These are phyloP conservation scores for Butastur rufipennis DNA, from an alignment of 2,113 vertebrate genomes.

Conservation along the genomic window DNA sequence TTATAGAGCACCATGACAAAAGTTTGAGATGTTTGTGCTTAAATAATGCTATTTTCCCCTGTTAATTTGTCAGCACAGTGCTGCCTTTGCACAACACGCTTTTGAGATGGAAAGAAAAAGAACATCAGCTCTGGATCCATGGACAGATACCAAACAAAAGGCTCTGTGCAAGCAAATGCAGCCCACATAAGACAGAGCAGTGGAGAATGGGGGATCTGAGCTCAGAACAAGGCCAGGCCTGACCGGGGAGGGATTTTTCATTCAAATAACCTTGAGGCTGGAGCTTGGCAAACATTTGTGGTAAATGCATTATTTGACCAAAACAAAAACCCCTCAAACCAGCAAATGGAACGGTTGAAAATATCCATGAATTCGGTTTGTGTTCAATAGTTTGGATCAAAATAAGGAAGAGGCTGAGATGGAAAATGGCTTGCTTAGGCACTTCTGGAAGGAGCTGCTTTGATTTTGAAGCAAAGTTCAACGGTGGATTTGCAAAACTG, in stretches of 20 bases:
- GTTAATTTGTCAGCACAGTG: constrained; percentile 42
- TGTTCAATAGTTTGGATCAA: not conserved
- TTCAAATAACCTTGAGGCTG: not conserved
- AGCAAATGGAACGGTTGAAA: not conserved
- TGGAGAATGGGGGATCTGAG: not conserved
- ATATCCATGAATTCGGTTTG: not conserved
- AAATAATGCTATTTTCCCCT: constrained; percentile 33
- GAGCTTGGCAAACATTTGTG: not conserved
- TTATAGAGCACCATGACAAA: constrained; percentile 51
- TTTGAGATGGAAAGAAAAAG: constrained; percentile 30
- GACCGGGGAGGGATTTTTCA: not conserved
- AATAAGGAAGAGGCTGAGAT: not conserved
- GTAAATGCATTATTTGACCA: not conserved
- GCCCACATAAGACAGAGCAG: not conserved
- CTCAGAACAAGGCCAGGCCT: not conserved
- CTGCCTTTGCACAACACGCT: not conserved
- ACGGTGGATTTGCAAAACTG: not conserved
- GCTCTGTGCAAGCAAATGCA: not conserved
- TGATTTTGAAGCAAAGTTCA: not conserved
- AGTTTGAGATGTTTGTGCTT: constrained; percentile 48
- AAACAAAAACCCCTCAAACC: not conserved
- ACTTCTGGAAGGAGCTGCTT: not conserved
- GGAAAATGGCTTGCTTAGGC: not conserved
- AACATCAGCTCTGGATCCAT: not conserved
- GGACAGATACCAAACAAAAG: constrained; percentile 3